phyloP scores from a whole-genome alignment of 2,113 vertebrate genomes.

The Barbus barbus region DNA sequence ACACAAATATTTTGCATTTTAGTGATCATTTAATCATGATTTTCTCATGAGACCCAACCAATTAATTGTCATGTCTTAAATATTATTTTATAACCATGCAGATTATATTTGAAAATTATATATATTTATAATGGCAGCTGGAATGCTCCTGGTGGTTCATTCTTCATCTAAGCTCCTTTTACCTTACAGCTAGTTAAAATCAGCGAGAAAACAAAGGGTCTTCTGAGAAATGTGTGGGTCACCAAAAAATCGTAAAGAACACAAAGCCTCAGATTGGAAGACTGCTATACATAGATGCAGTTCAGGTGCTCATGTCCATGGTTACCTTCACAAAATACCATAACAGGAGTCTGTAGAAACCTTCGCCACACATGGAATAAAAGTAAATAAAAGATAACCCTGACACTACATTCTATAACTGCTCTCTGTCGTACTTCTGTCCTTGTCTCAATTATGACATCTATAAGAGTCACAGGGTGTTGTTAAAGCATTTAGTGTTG shows the following conservation, averaged over 20 bases:
- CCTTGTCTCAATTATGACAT: not conserved
- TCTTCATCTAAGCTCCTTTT: not conserved
- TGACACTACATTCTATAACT: not conserved
- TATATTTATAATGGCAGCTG: not conserved
- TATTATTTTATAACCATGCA: too few relatives aligned
- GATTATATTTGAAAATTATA: too few relatives aligned
- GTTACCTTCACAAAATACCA: constrained; percentile 43
- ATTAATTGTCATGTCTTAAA: too few relatives aligned
- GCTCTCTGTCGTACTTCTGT: not conserved
- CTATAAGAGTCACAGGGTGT: not conserved
- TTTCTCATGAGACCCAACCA: too few relatives aligned
- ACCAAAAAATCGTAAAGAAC: not conserved
- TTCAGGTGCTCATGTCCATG: constrained; percentile 32
- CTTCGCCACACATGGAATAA: not conserved
- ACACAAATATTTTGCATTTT: too few relatives aligned
- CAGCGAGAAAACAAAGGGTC: not conserved
- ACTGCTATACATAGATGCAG: constrained; percentile 46
- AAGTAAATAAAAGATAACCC: not conserved
- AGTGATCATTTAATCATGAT: too few relatives aligned
- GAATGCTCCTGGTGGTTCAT: not conserved
- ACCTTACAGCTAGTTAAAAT: not conserved
- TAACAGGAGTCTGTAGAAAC: constrained; percentile 14
- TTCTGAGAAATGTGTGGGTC: constrained; percentile 14
- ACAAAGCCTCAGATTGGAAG: not conserved
- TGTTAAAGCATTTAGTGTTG: not conserved